These are phyloP conservation scores for Pelecanoides urinatrix DNA, from an alignment of 2,113 vertebrate genomes.

Conservation along the genomic window DNA sequence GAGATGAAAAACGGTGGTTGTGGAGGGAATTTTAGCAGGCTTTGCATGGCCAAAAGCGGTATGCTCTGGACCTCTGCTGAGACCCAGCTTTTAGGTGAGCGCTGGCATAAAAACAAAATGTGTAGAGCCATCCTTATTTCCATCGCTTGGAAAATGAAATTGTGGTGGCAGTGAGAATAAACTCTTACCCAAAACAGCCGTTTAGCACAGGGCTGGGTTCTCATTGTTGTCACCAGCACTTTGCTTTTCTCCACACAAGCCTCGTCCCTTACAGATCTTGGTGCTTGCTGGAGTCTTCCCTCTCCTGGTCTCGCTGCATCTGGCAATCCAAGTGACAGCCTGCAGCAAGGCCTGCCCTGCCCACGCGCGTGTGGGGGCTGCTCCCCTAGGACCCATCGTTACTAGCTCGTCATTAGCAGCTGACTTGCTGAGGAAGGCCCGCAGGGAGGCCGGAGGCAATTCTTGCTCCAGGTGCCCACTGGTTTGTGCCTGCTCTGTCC, in stretches of 20 bases:
- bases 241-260: not conserved
- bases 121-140: not conserved
- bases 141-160: not conserved
- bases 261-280: not conserved
- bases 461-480: not conserved
- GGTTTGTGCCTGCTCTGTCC: not conserved
- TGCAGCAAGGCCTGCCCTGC: not conserved
- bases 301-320: not conserved
- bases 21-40: not conserved
- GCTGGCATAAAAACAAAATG: not conserved
- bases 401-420: not conserved
- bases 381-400: rapidly evolving
- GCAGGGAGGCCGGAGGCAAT: not conserved
- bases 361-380: not conserved
- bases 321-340: not conserved
- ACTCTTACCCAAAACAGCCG: not conserved
- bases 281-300: not conserved
- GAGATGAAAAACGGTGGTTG: not conserved
- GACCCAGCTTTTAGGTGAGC: not conserved
- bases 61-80: not conserved
- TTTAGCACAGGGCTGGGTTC: not conserved
- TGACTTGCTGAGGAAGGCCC: not conserved
- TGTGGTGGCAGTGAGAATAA: not conserved
- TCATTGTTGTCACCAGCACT: rapidly evolving
- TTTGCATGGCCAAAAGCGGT: not conserved